Percentiles rank a stretch among this genome's conserved stretches.
Conservation (phyloP, 2,797 vertebrate genomes). For the Pagetopsis macropterus region DNA sequence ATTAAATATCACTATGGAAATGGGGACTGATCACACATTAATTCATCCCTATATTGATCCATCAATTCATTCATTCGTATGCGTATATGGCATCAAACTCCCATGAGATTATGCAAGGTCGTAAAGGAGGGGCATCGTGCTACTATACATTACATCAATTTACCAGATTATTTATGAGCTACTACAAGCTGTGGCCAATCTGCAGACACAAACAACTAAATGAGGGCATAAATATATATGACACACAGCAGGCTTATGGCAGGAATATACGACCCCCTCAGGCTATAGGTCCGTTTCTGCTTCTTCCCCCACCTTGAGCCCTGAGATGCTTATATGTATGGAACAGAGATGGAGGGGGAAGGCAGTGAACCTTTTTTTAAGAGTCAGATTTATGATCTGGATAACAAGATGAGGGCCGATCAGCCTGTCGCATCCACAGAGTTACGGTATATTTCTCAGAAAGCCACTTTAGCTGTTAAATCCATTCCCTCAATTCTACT, state of each 20-base stretch:
- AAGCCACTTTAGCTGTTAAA: constrained; percentile 17
- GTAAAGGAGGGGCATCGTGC: constrained; percentile 24
- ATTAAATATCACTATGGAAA: constrained; percentile 26
- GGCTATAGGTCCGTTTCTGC: constrained; percentile 58
- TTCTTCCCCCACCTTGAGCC: constrained; percentile 52
- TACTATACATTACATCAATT: constrained; percentile 68
- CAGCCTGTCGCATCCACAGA: constrained; percentile 40
- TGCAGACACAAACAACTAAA: constrained; percentile 74
- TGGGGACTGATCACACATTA: constrained; percentile 9
- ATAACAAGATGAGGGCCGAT: constrained; percentile 48
- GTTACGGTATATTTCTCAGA: constrained; percentile 17
- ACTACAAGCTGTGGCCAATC: constrained; percentile 61
- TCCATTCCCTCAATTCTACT: constrained; percentile 25
- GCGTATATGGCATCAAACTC: constrained; percentile 36
- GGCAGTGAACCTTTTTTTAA: neutral
- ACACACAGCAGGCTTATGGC: constrained; percentile 70
- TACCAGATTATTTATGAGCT: constrained; percentile 69
- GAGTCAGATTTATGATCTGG: constrained; percentile 51
- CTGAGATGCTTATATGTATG: constrained; percentile 34
- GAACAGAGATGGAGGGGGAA: constrained; percentile 19
- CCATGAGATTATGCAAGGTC: constrained; percentile 43
- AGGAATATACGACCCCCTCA: constrained; percentile 64
- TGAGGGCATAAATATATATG: constrained; percentile 79
- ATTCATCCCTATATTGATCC: constrained; percentile 31
- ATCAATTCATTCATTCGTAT: constrained; percentile 23